These are phyloP conservation scores for Labeo rohita DNA, from an alignment of 2,113 vertebrate genomes.

Conservation along the genomic window DNA sequence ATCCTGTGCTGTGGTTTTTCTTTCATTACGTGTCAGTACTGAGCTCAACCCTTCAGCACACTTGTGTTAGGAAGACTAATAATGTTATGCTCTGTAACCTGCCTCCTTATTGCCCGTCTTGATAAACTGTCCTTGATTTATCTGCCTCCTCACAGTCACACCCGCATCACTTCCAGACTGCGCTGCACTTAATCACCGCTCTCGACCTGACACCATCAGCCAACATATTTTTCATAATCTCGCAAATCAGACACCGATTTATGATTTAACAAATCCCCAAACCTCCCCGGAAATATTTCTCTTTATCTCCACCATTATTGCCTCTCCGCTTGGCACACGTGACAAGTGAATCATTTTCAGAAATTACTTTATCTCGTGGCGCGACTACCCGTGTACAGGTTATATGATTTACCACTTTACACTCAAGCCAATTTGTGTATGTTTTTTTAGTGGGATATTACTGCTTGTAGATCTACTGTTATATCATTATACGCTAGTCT, in stretches of 20 bases:
- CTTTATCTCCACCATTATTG: slow-evolving; percentile 11
- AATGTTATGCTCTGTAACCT: slow-evolving; percentile 52
- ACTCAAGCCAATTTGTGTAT: background rate
- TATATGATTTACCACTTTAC: background rate
- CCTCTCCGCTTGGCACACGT: background rate
- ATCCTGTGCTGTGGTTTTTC: background rate
- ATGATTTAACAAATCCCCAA: slow-evolving; percentile 42
- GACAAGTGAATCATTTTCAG: slow-evolving; percentile 14
- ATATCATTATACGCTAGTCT: background rate
- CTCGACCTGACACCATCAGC: slow-evolving; percentile 13
- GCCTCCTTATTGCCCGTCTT: slow-evolving; percentile 38
- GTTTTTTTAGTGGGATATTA: slow-evolving; percentile 3
- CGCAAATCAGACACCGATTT: slow-evolving; percentile 33
- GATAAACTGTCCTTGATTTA: slow-evolving; percentile 54
- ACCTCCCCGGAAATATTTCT: slow-evolving; percentile 36
- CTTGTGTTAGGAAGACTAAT: slow-evolving; percentile 54
- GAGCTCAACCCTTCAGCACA: slow-evolving; percentile 21
- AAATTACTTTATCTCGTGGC: background rate
- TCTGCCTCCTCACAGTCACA: slow-evolving; percentile 35
- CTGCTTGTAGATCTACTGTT: slow-evolving; percentile 1
- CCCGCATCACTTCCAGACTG: slow-evolving; percentile 21
- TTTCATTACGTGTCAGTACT: slow-evolving; percentile 1
- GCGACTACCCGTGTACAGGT: background rate
- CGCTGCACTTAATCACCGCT: slow-evolving; percentile 30
- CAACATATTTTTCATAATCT: slow-evolving; percentile 25